phyloP scores from a whole-genome alignment of 2,113 vertebrate genomes.

The Platysteira castanea region DNA sequence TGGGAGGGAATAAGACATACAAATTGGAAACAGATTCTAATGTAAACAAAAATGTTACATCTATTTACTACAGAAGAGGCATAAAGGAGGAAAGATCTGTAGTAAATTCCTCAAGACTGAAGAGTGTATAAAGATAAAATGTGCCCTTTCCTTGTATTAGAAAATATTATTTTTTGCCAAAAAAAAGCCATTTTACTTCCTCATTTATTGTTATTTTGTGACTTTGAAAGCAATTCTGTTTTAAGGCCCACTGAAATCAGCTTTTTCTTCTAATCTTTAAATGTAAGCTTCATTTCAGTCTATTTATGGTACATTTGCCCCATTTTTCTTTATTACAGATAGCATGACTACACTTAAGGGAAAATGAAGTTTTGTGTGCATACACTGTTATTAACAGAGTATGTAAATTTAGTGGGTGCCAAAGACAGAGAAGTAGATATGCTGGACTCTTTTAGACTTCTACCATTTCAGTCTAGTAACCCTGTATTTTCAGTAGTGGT shows the following conservation, averaged over 20 bases:
- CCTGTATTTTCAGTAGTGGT: neutral
- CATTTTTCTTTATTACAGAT: neutral
- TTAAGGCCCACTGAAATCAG: neutral
- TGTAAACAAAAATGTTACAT: neutral
- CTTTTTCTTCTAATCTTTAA: neutral
- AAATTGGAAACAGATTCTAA: neutral
- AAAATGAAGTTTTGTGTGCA: neutral
- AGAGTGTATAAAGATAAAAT: neutral
- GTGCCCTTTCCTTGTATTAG: neutral
- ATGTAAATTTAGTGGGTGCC: neutral
- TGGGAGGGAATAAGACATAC: neutral
- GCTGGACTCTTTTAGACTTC: neutral
- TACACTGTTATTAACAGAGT: neutral
- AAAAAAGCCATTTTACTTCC: neutral
- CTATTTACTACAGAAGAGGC: neutral
- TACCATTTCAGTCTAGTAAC: neutral
- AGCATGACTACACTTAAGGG: neutral
- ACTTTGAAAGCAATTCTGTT: neutral
- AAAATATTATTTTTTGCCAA: neutral
- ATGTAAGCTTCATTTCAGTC: neutral
- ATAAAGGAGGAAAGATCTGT: neutral
- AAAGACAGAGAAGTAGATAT: neutral
- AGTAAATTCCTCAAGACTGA: neutral
- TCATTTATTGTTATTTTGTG: neutral
- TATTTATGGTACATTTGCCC: neutral